A percentile compares a stretch with the other conserved stretches of the same genome.
Conservation (phyloP, 2,888 invertebrate species). For the Tolmerus cingulatus region DNA sequence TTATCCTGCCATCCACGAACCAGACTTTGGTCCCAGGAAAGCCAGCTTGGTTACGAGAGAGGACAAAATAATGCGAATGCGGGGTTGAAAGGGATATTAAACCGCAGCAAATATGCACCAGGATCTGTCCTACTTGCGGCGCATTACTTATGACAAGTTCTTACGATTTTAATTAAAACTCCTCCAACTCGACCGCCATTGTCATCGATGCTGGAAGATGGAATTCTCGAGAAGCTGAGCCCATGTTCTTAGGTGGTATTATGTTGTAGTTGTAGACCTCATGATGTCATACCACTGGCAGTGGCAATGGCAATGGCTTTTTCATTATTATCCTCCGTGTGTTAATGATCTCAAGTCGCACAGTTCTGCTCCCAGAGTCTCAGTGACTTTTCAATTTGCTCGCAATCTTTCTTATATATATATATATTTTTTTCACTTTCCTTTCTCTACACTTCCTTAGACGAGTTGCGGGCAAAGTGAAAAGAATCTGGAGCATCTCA, state of each 20-base stretch:
- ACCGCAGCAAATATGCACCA: slow-evolving; percentile 18
- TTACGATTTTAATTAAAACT: slow-evolving; percentile 37
- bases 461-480: background rate
- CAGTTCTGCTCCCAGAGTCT: background rate
- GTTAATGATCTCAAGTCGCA: slow-evolving; percentile 18
- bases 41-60: background rate
- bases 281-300: slow-evolving; percentile 2
- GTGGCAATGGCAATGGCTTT: slow-evolving; percentile 32
- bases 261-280: background rate
- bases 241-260: slow-evolving; percentile 16
- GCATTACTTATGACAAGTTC: slow-evolving; percentile 23
- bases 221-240: background rate
- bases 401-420: background rate
- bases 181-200: slow-evolving; percentile 8
- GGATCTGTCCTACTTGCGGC: background rate
- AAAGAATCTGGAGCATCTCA: slow-evolving; percentile 23
- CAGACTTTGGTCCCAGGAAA: background rate
- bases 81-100: background rate
- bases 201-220: background rate
- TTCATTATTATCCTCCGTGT: slow-evolving; percentile 11
- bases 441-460: background rate
- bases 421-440: background rate
- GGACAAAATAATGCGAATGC: background rate
- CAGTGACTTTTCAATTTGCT: background rate
- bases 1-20: background rate